These are phyloP conservation scores for Epinotia bilunana DNA, from an alignment of 2,888 invertebrate genomes.

Conservation along the genomic window DNA sequence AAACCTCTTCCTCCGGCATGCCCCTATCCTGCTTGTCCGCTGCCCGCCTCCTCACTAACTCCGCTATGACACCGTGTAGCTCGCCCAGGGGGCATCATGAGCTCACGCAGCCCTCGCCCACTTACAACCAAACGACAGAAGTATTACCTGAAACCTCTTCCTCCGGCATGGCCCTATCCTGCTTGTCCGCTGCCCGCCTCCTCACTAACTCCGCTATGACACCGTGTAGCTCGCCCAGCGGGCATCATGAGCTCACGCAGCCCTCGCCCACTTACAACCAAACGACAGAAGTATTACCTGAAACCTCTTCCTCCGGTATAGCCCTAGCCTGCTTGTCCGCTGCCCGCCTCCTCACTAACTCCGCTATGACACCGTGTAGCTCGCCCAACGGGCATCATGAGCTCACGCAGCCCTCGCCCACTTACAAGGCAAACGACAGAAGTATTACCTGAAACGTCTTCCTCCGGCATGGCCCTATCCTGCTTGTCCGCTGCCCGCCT, in stretches of 20 bases:
- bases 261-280: conserved; percentile 68
- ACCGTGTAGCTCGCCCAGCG: conserved; percentile 96
- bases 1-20: no score
- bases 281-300: conserved; percentile 62
- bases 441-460: conserved; percentile 80
- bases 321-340: conserved; percentile 89
- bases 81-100: conserved; percentile 97
- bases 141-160: conserved; percentile 82
- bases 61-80: conserved; percentile 92
- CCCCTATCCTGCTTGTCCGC: no score
- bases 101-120: conserved; percentile 86
- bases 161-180: conserved; percentile 90
- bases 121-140: conserved; percentile 48
- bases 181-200: conserved; percentile 90
- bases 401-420: conserved; percentile 86
- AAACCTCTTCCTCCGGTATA: conserved; percentile 88
- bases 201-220: conserved; percentile 96
- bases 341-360: conserved; percentile 92
- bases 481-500: conserved; percentile 91
- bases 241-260: conserved; percentile 92
- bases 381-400: conserved; percentile 97
- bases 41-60: no score
- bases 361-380: conserved; percentile 96
- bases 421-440: conserved; percentile 48
- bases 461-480: conserved; percentile 90